phyloP scores from a whole-genome alignment of 2,113 vertebrate genomes.

The Hucho hucho region DNA sequence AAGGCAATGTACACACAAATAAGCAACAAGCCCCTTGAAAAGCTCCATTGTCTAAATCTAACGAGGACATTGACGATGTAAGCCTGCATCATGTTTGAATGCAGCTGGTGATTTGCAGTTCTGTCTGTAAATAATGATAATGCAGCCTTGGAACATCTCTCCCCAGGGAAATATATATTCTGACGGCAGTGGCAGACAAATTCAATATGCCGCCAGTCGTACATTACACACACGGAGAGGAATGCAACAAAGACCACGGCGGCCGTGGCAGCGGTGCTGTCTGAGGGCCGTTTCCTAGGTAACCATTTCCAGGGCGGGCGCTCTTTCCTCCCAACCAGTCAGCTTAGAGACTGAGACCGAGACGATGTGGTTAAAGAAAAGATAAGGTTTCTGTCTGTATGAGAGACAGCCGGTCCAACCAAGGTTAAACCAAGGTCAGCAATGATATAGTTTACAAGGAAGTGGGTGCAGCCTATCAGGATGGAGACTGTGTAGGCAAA shows the following conservation, averaged over 20 bases:
- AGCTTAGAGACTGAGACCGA: constrained; percentile 13
- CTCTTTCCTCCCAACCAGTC: constrained; percentile 34
- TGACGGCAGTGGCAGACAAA: too few relatives aligned
- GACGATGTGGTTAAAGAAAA: constrained; percentile 15
- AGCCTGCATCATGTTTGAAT: too few relatives aligned
- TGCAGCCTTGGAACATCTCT: too few relatives aligned
- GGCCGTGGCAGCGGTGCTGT: constrained; percentile 14
- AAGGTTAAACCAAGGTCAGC: not conserved
- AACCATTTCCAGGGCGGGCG: constrained; percentile 53
- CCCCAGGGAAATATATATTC: too few relatives aligned
- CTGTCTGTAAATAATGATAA: too few relatives aligned
- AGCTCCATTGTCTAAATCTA: too few relatives aligned
- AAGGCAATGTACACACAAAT: too few relatives aligned
- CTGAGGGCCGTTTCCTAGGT: constrained; percentile 66
- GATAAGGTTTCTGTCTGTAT: not conserved
- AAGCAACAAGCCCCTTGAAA: too few relatives aligned
- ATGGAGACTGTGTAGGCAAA: too few relatives aligned
- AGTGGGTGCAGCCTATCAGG: not conserved
- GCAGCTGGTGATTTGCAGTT: too few relatives aligned
- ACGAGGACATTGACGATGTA: too few relatives aligned
- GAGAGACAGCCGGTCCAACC: not conserved
- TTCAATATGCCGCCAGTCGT: not conserved
- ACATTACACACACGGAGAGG: too few relatives aligned
- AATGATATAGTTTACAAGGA: not conserved
- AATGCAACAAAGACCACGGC: constrained; percentile 16